phyloP scores from a whole-genome alignment of 2,113 vertebrate species.

The Nothobranchius furzeri region DNA sequence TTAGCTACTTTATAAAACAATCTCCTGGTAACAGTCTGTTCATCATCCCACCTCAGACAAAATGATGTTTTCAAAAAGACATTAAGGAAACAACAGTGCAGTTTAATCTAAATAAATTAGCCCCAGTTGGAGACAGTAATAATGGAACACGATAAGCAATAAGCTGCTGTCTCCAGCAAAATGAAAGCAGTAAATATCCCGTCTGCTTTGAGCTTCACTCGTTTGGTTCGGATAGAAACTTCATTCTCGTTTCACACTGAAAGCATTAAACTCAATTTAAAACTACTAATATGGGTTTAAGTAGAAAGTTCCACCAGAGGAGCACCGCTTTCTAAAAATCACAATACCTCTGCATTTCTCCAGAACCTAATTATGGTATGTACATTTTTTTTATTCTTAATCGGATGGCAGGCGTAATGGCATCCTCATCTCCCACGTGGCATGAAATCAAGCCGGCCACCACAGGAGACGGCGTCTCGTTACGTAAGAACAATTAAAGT shows the following conservation, averaged over 20 bases:
- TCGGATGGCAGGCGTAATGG: constrained; percentile 55
- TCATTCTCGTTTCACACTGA: constrained; percentile 23
- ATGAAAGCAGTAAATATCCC: constrained; percentile 81
- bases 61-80: constrained; percentile 40
- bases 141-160: constrained; percentile 76
- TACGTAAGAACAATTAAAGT: constrained; percentile 47
- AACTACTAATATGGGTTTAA: constrained; percentile 36
- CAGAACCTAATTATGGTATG: constrained; percentile 36
- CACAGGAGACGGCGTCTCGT: constrained; percentile 52
- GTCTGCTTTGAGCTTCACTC: constrained; percentile 52
- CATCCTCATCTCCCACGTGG: constrained; percentile 21
- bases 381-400: constrained; percentile 35
- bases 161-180: constrained; percentile 76
- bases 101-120: constrained; percentile 84
- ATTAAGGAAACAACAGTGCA: constrained; percentile 75
- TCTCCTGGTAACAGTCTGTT: constrained; percentile 44
- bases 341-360: constrained; percentile 22
- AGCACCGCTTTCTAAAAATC: constrained; percentile 5
- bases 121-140: constrained; percentile 80
- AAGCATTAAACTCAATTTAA: constrained; percentile 56
- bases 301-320: constrained; percentile 26
- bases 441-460: constrained; percentile 60
- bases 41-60: constrained; percentile 38
- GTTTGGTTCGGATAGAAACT: constrained; percentile 33
- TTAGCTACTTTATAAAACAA: constrained; percentile 55